Evolutionary conservation across 2,888 invertebrate species (phyloP).

Genomic region (Agrotis segetum): DNA sequence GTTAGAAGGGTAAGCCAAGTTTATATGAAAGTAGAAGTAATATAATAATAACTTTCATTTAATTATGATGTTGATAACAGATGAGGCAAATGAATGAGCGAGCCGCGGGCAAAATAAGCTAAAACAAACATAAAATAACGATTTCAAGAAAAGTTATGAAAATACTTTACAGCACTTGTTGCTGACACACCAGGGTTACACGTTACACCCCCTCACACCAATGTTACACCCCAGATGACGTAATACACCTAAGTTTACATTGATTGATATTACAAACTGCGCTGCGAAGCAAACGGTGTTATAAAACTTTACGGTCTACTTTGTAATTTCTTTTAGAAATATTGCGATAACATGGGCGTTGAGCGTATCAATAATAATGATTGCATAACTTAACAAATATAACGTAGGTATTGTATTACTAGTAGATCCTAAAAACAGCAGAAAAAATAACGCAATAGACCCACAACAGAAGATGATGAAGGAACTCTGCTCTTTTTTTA

Average conservation of each 20-base stretch:
- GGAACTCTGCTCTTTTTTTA: not conserved
- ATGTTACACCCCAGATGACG: not conserved
- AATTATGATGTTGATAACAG: too few species aligned
- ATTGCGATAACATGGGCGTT: conserved; percentile 25
- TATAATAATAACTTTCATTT: too few species aligned
- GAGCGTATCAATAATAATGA: conserved; percentile 13
- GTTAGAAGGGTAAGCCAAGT: too few species aligned
- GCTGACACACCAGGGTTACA: not conserved
- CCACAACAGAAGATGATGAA: not conserved
- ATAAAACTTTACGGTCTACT: conserved; percentile 22
- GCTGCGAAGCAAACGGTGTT: conserved; percentile 1
- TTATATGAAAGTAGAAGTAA: too few species aligned
- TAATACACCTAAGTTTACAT: not conserved
- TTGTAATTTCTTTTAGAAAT: conserved; percentile 37
- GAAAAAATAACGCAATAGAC: not conserved
- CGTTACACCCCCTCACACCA: not conserved
- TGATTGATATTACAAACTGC: not conserved
- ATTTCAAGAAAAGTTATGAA: not conserved
- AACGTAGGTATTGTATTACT: too few species aligned
- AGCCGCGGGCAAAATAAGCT: not conserved
- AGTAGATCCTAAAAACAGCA: not conserved
- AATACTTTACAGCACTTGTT: not conserved
- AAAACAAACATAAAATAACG: not conserved
- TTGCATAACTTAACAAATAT: not conserved
- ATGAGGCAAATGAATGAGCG: too few species aligned